A percentile compares a stretch with the other conserved stretches of the same genome.
Conservation (phyloP, 2,113 vertebrate species). For the Oncorhynchus kisutch region DNA sequence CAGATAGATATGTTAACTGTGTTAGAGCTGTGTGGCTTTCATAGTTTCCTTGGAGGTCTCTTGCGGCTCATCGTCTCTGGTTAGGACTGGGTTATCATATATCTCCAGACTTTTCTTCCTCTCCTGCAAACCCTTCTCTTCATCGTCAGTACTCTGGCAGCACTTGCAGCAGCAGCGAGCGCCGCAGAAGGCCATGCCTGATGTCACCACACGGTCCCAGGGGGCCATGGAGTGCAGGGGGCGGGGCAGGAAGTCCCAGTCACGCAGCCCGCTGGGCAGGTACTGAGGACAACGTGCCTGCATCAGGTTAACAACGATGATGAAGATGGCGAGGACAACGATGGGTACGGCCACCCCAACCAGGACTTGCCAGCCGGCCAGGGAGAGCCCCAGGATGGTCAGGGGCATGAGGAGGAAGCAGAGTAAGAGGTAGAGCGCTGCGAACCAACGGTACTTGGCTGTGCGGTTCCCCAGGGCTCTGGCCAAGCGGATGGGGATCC, state of each 20-base stretch:
- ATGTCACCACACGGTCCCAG: conserved; percentile 79
- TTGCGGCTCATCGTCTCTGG: conserved; percentile 37
- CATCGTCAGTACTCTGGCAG: conserved; percentile 42
- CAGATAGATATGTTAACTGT: too few relatives aligned
- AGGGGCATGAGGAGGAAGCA: conserved; percentile 86
- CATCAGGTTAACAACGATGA: conserved; percentile 79
- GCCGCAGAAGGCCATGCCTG: conserved; percentile 60
- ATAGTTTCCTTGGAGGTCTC: neutral
- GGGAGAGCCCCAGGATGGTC: conserved; percentile 82
- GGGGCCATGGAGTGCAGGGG: conserved; percentile 88
- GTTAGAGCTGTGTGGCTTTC: conserved; percentile 45
- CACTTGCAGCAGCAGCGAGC: conserved; percentile 75
- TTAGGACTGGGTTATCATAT: conserved; percentile 78
- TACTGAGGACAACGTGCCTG: conserved; percentile 71
- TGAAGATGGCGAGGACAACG: conserved; percentile 53
- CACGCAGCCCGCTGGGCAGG: conserved; percentile 78
- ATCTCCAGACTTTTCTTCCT: conserved; percentile 70
- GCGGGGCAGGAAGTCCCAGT: conserved; percentile 84
- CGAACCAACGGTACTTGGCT: conserved; percentile 93
- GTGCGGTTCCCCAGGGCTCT: conserved; percentile 84
- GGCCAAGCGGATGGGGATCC: conserved; percentile 85
- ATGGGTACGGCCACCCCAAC: conserved; percentile 85
- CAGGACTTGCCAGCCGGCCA: conserved; percentile 89
- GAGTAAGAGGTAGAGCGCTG: conserved; percentile 82
- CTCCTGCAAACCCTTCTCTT: conserved; percentile 25